Evolutionary conservation across 2,113 vertebrate species (phyloP).

Genomic region (Pachycephala philippinensis): DNA sequence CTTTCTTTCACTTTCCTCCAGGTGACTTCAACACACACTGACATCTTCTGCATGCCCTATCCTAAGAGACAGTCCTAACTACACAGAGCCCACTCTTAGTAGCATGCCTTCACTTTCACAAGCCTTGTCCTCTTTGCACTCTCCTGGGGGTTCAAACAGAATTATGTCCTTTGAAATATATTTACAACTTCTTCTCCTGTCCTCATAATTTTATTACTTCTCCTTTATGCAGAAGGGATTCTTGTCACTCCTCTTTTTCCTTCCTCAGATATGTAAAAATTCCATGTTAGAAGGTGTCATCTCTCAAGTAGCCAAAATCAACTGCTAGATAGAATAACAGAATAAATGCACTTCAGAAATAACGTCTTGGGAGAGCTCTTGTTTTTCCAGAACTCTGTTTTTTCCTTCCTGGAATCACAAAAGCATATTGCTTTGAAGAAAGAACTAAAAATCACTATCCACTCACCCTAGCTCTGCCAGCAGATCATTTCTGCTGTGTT

Average conservation of each 20-base stretch:
- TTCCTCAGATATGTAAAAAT: not conserved
- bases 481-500: not conserved
- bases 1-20: not conserved
- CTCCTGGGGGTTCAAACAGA: not conserved
- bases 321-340: not conserved
- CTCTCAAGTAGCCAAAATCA: not conserved
- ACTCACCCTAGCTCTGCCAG: not conserved
- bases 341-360: not conserved
- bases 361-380: not conserved
- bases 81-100: not conserved
- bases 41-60: not conserved
- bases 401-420: not conserved
- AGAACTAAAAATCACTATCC: not conserved
- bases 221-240: not conserved
- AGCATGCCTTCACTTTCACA: not conserved
- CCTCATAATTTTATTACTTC: not conserved
- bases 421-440: not conserved
- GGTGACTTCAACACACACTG: not conserved
- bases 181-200: not conserved
- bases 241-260: not conserved
- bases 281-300: accelerated
- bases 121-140: not conserved
- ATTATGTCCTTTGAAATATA: not conserved
- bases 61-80: not conserved
- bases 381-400: not conserved